Conservation (phyloP, 1,140 invertebrate species). For the Drosophila funebris region DNA sequence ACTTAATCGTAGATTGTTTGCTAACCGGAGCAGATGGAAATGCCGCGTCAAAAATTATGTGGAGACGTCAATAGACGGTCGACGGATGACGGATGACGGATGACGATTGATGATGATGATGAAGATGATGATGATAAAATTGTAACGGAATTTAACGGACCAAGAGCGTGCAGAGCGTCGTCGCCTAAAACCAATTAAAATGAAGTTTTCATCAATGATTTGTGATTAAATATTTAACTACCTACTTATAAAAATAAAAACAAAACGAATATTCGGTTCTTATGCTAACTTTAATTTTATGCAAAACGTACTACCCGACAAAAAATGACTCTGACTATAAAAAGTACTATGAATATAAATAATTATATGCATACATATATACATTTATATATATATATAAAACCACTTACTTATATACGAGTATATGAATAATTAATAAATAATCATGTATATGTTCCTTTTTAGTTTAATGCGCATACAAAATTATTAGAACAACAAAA, state of each 20-base stretch:
- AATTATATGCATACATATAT: slow-evolving; percentile 43
- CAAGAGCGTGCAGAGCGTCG: slow-evolving; percentile 79
- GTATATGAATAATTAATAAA: slow-evolving; percentile 60
- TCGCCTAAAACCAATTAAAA: slow-evolving; percentile 78
- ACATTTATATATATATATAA: slow-evolving; percentile 54
- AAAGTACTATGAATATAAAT: slow-evolving; percentile 67
- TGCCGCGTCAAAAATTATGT: slow-evolving; percentile 55
- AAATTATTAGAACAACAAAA: slow-evolving; percentile 58
- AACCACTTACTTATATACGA: slow-evolving; percentile 41
- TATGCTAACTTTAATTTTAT: slow-evolving; percentile 69
- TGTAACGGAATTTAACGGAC: slow-evolving; percentile 80
- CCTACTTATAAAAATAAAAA: slow-evolving; percentile 47
- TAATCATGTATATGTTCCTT: slow-evolving; percentile 83
- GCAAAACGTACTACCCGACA: slow-evolving; percentile 62
- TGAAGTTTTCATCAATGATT: slow-evolving; percentile 83
- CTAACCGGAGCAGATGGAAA: slow-evolving; percentile 53
- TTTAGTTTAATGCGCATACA: slow-evolving; percentile 77
- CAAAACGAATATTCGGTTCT: slow-evolving; percentile 63
- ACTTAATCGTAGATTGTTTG: slow-evolving; percentile 50
- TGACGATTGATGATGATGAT: slow-evolving; percentile 8
- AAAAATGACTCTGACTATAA: slow-evolving; percentile 80
- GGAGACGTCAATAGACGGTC: slow-evolving; percentile 15
- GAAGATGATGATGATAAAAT: slow-evolving; percentile 61
- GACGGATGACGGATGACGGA: slow-evolving; percentile 6
- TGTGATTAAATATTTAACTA: slow-evolving; percentile 82